A percentile compares a stretch with the other conserved stretches of the same genome.
These are phyloP conservation scores for Thaumetopoea pityocampa DNA, from an alignment of 1,140 invertebrate genomes.

Conservation along the genomic window DNA sequence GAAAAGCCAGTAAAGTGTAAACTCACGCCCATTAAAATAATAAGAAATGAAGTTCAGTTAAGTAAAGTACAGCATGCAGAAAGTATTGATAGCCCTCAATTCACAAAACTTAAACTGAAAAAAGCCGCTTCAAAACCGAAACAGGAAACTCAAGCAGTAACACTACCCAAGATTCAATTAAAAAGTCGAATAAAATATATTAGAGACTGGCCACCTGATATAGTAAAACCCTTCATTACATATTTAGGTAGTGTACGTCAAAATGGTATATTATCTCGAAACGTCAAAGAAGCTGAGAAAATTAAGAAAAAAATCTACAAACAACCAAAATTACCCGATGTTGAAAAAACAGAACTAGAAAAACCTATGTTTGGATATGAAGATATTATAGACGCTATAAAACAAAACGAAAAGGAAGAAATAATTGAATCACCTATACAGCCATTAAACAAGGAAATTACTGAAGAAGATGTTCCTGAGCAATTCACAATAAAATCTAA, in stretches of 20 bases:
- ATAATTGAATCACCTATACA: constrained; percentile 29
- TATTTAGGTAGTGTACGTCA: constrained; percentile 75
- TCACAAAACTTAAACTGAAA: constrained; percentile 80
- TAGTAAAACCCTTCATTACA: constrained; percentile 74
- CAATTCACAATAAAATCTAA: constrained; percentile 77
- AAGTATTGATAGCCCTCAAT: constrained; percentile 73
- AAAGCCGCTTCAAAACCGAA: constrained; percentile 75
- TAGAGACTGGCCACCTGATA: constrained; percentile 77
- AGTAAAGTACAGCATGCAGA: constrained; percentile 54
- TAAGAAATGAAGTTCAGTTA: constrained; percentile 52
- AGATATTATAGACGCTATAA: constrained; percentile 50
- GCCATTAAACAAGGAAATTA: constrained; percentile 20
- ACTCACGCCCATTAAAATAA: constrained; percentile 58
- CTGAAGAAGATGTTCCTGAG: constrained; percentile 58
- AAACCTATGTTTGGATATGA: constrained; percentile 64
- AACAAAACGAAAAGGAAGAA: constrained; percentile 38
- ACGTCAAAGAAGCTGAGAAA: constrained; percentile 81
- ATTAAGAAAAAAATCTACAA: constrained; percentile 74
- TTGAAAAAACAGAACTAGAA: constrained; percentile 68
- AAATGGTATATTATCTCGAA: constrained; percentile 81
- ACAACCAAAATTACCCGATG: constrained; percentile 54
- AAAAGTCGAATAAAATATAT: constrained; percentile 80
- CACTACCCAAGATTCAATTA: constrained; percentile 80
- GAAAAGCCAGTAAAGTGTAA: constrained; percentile 24
- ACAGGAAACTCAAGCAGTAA: constrained; percentile 65